phyloP scores from a whole-genome alignment of 2,888 invertebrate genomes.

The Orthosia gracilis region DNA sequence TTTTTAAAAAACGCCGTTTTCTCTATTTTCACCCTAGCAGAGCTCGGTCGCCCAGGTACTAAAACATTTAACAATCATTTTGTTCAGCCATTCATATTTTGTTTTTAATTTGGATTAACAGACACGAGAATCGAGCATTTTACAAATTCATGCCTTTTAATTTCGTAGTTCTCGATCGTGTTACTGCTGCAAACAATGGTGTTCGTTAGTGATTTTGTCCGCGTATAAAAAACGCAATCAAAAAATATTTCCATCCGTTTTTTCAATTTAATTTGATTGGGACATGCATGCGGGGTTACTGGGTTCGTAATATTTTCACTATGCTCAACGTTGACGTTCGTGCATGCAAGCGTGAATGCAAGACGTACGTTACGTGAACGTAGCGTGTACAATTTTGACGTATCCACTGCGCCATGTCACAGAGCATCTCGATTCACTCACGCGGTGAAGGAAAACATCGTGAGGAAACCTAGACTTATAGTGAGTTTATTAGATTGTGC shows the following conservation, averaged over 20 bases:
- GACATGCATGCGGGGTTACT: too few relatives aligned
- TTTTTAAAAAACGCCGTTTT: too few relatives aligned
- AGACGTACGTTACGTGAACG: background rate
- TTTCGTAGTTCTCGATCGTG: background rate
- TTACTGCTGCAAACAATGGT: background rate
- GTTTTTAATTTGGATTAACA: too few relatives aligned
- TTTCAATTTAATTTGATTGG: too few relatives aligned
- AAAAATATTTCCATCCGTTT: background rate
- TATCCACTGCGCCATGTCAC: background rate
- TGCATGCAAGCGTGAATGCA: background rate
- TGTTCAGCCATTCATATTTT: too few relatives aligned
- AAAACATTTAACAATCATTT: too few relatives aligned
- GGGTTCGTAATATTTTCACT: background rate
- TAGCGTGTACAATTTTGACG: background rate
- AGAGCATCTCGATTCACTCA: background rate
- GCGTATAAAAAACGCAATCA: conserved; percentile 1
- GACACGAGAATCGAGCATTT: background rate
- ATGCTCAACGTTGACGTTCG: background rate
- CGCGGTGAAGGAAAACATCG: too few relatives aligned
- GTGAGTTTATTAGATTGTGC: too few relatives aligned
- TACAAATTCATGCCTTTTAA: background rate
- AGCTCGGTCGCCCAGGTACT: too few relatives aligned
- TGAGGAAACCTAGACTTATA: too few relatives aligned
- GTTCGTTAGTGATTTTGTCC: background rate
- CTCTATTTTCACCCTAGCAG: too few relatives aligned